phyloP scores from a whole-genome alignment of 2,797 vertebrate species.

The Bradypodion pumilum region DNA sequence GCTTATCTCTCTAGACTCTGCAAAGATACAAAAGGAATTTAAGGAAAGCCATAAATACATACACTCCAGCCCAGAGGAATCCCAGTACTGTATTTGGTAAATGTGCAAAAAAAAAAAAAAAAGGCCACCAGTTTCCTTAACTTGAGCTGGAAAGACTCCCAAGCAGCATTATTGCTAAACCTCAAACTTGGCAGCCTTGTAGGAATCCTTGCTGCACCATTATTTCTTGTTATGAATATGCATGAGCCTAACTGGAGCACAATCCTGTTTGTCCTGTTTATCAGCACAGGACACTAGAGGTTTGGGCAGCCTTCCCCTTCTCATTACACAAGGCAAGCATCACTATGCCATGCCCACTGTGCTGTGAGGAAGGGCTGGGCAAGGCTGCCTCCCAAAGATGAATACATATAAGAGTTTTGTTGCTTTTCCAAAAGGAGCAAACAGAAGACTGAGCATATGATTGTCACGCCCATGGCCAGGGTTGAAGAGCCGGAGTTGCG shows the following conservation, averaged over 20 bases:
- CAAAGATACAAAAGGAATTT: conserved; percentile 36
- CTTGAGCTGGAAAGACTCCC: neutral
- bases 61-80: conserved; percentile 1
- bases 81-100: neutral
- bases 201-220: neutral
- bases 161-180: neutral
- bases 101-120: neutral
- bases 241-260: neutral
- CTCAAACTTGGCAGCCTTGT: neutral
- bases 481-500: too few relatives aligned
- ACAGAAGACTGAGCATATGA: too few relatives aligned
- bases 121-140: neutral
- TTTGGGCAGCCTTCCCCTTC: neutral
- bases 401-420: too few relatives aligned
- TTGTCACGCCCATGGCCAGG: too few relatives aligned
- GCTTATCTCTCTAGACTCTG: conserved; percentile 11
- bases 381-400: neutral
- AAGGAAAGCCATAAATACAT: conserved; percentile 10
- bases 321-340: too few relatives aligned
- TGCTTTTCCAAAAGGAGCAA: too few relatives aligned
- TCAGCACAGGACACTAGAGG: neutral
- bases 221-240: neutral
- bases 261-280: neutral
- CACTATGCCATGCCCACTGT: neutral
- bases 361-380: neutral